Percentiles rank a stretch among this genome's conserved stretches.
These are phyloP conservation scores for Chondrosia reniformis DNA, from an alignment of 37 sponge, comb jelly and placozoan species.

Conservation along the genomic window DNA sequence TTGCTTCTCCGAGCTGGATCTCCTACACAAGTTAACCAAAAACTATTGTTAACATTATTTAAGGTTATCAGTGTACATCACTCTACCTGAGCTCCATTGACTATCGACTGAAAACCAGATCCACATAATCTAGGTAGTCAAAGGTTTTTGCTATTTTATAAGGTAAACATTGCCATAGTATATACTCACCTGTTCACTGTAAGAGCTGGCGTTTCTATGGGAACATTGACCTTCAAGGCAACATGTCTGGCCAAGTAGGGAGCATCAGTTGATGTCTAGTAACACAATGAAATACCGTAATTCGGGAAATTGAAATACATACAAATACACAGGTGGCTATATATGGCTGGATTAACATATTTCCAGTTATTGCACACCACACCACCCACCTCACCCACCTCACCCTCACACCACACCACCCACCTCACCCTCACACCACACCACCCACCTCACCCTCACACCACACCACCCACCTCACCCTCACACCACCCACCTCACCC, in stretches of 20 bases:
- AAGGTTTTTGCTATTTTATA: no score
- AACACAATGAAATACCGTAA: background rate
- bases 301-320: no score
- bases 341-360: no score
- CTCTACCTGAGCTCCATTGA: slow-evolving; percentile 93
- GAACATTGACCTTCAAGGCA: slow-evolving; percentile 77
- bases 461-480: no score
- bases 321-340: background rate
- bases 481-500: no score
- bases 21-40: slow-evolving; percentile 60
- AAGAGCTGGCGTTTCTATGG: slow-evolving; percentile 61
- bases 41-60: background rate
- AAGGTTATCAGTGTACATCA: background rate
- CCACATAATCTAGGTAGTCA: slow-evolving; percentile 77
- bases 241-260: slow-evolving; percentile 83
- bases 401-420: no score
- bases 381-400: no score
- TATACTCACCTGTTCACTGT: slow-evolving; percentile 91
- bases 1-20: slow-evolving; percentile 73
- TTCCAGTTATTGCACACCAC: no score
- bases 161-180: no score
- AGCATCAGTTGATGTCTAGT: slow-evolving; percentile 77
- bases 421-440: no score
- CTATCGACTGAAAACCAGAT: slow-evolving; percentile 94
- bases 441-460: no score